These are phyloP conservation scores for Sebastes steindachneri DNA, from an alignment of 2,797 vertebrate genomes.

Conservation along the genomic window DNA sequence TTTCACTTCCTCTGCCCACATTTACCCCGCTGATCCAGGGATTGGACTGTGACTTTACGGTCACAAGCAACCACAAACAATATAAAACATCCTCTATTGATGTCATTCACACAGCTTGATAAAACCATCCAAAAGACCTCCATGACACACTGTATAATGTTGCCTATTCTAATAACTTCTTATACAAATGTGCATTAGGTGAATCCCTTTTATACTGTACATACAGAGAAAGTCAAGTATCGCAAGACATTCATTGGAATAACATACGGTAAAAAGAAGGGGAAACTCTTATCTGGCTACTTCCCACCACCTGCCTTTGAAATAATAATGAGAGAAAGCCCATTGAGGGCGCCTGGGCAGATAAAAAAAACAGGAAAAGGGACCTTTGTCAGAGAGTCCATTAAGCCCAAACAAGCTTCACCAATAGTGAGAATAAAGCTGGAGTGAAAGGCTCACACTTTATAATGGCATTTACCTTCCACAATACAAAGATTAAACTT, in stretches of 20 bases:
- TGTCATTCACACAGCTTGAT: not conserved
- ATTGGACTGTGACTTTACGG: not conserved
- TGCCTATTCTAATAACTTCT: not conserved
- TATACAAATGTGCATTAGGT: not conserved
- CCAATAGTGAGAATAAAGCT: conserved; percentile 43
- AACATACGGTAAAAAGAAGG: conserved; percentile 16
- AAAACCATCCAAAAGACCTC: not conserved
- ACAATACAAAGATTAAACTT: conserved; percentile 70
- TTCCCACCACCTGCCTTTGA: conserved; percentile 48
- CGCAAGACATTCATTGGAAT: not conserved
- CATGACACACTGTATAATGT: not conserved
- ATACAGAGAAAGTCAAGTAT: not conserved
- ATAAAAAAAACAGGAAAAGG: conserved; percentile 54
- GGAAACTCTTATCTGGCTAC: conserved; percentile 34
- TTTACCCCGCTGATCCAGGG: not conserved
- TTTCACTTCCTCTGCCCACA: conserved; percentile 15
- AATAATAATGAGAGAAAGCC: conserved; percentile 54
- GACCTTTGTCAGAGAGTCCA: conserved; percentile 56
- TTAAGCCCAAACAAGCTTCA: conserved; percentile 59
- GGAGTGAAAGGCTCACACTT: conserved; percentile 52
- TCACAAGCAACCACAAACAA: not conserved
- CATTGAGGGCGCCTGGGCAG: conserved; percentile 19
- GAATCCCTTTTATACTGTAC: not conserved
- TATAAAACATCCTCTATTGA: not conserved
- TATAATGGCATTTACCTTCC: conserved; percentile 62